Base-by-base conservation (phyloP, 2,888 invertebrate species). In the Cosmia trapezina region DNA sequence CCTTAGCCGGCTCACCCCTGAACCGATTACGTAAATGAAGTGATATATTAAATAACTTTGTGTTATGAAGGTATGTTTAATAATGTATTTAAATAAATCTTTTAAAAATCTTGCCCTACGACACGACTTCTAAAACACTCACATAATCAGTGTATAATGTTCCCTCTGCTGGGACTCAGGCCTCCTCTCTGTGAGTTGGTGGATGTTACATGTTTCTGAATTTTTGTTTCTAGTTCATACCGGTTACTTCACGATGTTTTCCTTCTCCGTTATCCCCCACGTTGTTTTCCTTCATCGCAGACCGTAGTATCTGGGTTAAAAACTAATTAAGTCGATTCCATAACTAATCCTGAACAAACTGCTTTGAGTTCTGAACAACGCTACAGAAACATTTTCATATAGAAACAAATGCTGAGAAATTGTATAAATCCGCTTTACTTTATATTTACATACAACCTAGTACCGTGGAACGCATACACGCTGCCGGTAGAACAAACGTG, bases 371-470 rank as follows among this genome's bases (percentile, higher is more conserved):
- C 17, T 43, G 33, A 14, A 28, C 4, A 11, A 5, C 22, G 14
- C 66, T 67, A 8, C 12, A 60, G 33, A 53, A 77, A 49, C 12
- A 60, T 77, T 78, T 68, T 33, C 73, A 17, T 19, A 11, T 8
- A 53, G 41, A 54, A 51, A 47, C 51, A 72, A 79, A 59, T 47
- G 12, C 76, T 79, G 62, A 76, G 79, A 63, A 76, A 79, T 76
- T 41, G 63, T 59, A 41, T 33, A 71, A 75, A 75, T 78, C 61
- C 57, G 62, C 62, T 73, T 76, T 59, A 59, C 17, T 78, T 22
- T 43, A 62, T 76, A 78, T 72, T 62, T 76, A 59, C 76, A 65
- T 76, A 73, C 51, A 64, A 51, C n/a, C 54, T 28, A 59, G 76
- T 56, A n/a, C 37, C 4, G 80, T 33, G 33, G 7, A 73, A 61